phyloP scores from a whole-genome alignment of 2,113 vertebrate species.

The Brevimyrus niger region DNA sequence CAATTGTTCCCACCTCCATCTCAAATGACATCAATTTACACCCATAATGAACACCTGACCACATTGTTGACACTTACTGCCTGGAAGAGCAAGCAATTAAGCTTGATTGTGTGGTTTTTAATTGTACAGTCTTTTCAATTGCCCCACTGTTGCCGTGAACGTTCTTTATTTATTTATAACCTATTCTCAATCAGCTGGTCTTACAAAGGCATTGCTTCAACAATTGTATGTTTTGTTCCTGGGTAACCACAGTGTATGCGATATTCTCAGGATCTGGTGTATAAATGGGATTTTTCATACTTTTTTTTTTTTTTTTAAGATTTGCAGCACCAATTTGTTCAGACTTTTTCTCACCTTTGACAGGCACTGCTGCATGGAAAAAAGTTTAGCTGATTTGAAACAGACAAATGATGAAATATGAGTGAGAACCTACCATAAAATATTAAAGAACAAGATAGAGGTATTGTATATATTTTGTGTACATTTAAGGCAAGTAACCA shows the following conservation, averaged over 20 bases:
- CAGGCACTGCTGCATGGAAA: neutral
- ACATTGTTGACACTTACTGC: slow-evolving; percentile 20
- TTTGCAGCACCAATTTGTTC: no score
- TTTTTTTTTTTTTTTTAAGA: no score
- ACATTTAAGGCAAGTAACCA: neutral
- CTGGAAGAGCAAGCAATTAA: slow-evolving; percentile 17
- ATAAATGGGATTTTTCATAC: neutral
- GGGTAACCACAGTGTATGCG: neutral
- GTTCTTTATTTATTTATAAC: neutral
- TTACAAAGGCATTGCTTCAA: neutral
- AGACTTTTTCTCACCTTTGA: no score
- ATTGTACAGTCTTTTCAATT: slow-evolving; percentile 17
- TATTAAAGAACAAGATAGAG: neutral
- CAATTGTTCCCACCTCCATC: neutral
- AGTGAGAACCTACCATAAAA: neutral
- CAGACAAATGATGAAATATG: neutral
- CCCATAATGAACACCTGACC: slow-evolving; percentile 24
- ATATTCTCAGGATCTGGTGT: neutral
- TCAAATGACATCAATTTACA: slow-evolving; percentile 9
- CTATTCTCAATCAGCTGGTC: neutral
- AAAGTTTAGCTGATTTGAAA: neutral
- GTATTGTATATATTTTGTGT: neutral
- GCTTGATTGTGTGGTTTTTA: slow-evolving; percentile 15
- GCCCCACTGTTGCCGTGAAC: neutral
- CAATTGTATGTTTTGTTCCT: neutral